Percentiles rank a stretch among this genome's conserved stretches.
Conservation (phyloP, 2,113 vertebrate genomes). For the Haliaeetus leucogaster region DNA sequence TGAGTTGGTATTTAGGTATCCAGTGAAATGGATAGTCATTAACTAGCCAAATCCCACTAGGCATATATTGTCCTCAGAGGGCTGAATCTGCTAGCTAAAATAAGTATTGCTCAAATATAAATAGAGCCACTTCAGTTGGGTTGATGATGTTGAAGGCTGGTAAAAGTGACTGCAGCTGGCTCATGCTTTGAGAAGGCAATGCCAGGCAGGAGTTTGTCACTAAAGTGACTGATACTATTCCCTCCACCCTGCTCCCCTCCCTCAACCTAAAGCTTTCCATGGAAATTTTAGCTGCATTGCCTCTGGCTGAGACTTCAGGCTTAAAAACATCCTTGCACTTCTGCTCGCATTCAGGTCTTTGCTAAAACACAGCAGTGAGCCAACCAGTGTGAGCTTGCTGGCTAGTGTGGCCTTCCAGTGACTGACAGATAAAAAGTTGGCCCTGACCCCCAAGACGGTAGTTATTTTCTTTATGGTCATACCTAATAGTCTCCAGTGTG, state of each 20-base stretch:
- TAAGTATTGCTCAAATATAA: background rate
- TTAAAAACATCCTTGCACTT: background rate
- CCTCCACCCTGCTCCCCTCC: background rate
- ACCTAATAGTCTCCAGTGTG: background rate
- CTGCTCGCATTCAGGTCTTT: background rate
- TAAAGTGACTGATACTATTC: background rate
- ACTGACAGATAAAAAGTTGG: background rate
- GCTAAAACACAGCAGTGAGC: background rate
- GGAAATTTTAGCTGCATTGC: background rate
- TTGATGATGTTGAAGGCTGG: background rate
- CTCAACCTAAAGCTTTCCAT: background rate
- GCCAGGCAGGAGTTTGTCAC: slow-evolving; percentile 13
- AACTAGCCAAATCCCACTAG: background rate
- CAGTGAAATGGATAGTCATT: background rate
- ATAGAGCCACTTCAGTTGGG: background rate
- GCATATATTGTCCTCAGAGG: background rate
- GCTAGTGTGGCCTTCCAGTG: background rate
- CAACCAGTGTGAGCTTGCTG: background rate
- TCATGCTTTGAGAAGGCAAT: background rate
- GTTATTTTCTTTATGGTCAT: background rate
- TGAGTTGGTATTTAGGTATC: background rate
- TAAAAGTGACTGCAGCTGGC: background rate
- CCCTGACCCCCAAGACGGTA: background rate
- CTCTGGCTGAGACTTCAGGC: background rate
- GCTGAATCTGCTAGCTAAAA: background rate